phyloP scores from a whole-genome alignment of 2,888 invertebrate genomes.

The Poecilus cupreus region DNA sequence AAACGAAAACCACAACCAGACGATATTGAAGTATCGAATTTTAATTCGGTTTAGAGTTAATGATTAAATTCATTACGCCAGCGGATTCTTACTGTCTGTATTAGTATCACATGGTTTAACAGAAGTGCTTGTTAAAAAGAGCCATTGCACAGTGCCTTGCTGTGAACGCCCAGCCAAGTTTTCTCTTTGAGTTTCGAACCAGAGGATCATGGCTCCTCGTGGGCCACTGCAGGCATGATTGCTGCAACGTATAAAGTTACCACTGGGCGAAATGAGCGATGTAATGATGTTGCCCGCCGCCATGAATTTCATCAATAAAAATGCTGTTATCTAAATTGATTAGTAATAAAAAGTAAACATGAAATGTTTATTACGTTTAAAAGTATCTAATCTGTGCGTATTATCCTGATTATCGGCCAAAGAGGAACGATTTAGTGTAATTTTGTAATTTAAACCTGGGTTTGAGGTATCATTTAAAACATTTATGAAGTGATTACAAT shows the following conservation, averaged over 20 bases:
- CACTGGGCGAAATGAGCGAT: conserved; percentile 48
- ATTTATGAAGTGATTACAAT: not conserved
- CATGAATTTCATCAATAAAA: conserved; percentile 56
- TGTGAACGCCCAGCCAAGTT: not conserved
- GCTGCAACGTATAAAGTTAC: conserved; percentile 54
- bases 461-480: not conserved
- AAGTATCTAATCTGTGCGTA: conserved; percentile 38
- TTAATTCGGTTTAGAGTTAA: conserved; percentile 34
- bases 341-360: conserved; percentile 52
- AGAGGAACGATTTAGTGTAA: not conserved
- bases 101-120: conserved; percentile 46
- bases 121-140: conserved; percentile 55
- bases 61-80: conserved; percentile 36
- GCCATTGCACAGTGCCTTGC: conserved; percentile 42
- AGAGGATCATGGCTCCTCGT: not conserved
- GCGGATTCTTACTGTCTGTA: conserved; percentile 41
- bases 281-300: conserved; percentile 37
- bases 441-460: conserved; percentile 8
- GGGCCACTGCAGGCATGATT: conserved; percentile 41
- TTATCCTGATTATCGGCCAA: conserved; percentile 29
- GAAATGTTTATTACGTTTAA: conserved; percentile 45
- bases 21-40: conserved; percentile 28
- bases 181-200: not conserved
- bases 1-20: no score
- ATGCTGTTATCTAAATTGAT: conserved; percentile 58